These are phyloP conservation scores for Orbicella faveolata DNA, from an alignment of 64 coral and sea anemone species.

Conservation along the genomic window DNA sequence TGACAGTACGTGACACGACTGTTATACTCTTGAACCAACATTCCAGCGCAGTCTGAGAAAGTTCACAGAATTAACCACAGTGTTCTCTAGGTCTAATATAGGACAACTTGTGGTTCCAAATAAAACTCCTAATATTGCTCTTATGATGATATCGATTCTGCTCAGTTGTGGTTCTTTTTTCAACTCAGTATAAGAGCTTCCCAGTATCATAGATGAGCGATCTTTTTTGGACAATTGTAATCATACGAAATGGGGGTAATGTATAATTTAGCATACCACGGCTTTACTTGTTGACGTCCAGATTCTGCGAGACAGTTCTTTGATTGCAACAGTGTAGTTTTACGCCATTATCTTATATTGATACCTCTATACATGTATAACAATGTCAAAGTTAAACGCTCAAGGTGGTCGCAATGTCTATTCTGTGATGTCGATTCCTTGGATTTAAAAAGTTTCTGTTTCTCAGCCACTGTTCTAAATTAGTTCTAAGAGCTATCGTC, in stretches of 20 bases:
- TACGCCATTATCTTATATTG: conserved; percentile 17
- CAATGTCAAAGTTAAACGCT: conserved; percentile 1
- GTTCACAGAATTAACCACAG: conserved; percentile 27
- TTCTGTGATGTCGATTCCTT: too few relatives aligned
- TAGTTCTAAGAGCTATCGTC: neutral
- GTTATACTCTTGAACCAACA: neutral
- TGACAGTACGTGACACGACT: conserved; percentile 7
- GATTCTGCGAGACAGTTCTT: neutral
- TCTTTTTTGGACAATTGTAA: neutral
- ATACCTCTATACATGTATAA: neutral
- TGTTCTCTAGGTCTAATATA: conserved; percentile 15
- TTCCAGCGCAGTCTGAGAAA: neutral
- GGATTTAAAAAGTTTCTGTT: too few relatives aligned
- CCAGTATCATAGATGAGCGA: neutral
- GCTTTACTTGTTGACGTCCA: too few relatives aligned
- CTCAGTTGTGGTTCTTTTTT: neutral
- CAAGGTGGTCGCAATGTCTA: neutral
- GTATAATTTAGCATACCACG: too few relatives aligned
- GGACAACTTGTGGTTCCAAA: conserved; percentile 29
- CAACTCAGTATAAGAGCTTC: neutral
- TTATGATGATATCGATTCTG: neutral
- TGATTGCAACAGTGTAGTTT: neutral
- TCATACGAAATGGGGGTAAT: neutral
- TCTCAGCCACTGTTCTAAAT: too few relatives aligned
- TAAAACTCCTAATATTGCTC: conserved; percentile 21